Percentiles rank a stretch among this genome's conserved stretches.
Evolutionary conservation across 37 sponge, comb jelly and placozoan genomes (phyloP).

Genomic region (Mnemiopsis leidyi): DNA sequence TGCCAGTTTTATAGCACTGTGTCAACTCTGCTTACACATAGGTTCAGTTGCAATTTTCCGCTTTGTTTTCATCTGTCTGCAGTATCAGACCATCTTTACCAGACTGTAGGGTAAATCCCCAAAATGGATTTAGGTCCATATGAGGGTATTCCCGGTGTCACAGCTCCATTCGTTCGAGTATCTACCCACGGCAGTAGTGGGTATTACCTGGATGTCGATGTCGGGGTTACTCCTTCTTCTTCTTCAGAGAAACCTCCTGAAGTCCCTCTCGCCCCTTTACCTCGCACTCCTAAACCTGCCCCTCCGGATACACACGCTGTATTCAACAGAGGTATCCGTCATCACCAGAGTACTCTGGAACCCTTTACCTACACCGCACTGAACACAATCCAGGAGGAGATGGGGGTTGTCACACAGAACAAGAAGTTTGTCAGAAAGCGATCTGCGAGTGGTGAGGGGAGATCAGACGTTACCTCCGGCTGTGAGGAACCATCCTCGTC

Average conservation of each 20-base stretch:
- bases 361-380: slow-evolving; percentile 8
- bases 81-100: too few species aligned
- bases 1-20: background rate
- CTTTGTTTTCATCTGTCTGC: background rate
- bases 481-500: background rate
- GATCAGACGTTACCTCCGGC: background rate
- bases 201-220: background rate
- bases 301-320: background rate
- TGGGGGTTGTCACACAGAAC: background rate
- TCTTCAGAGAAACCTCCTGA: background rate
- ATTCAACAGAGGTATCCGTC: background rate
- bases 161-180: background rate
- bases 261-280: background rate
- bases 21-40: background rate
- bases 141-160: slow-evolving; percentile 11
- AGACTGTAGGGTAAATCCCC: background rate
- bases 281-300: background rate
- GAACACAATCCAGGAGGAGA: background rate
- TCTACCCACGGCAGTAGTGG: background rate
- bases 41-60: background rate
- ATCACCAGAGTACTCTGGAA: background rate
- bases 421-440: background rate
- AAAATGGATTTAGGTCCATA: background rate
- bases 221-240: background rate
- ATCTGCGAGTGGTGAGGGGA: background rate